phyloP scores from a whole-genome alignment of 2,888 invertebrate species.

The Lampropteryx suffumata region DNA sequence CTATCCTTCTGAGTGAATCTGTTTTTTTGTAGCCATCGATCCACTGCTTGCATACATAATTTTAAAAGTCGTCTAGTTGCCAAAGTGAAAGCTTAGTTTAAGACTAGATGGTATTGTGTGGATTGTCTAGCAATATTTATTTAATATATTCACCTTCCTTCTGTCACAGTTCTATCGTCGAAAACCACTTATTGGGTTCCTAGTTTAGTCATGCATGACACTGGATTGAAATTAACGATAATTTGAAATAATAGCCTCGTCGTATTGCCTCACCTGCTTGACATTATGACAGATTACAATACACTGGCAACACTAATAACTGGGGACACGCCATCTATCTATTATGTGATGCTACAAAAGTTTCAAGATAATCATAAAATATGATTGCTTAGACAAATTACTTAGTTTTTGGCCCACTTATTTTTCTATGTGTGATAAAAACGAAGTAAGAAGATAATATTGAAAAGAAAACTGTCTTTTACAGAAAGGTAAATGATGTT shows the following conservation, averaged over 20 bases:
- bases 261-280: constrained; percentile 62
- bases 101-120: too few relatives aligned
- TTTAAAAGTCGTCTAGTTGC: too few relatives aligned
- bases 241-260: constrained; percentile 64
- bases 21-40: too few relatives aligned
- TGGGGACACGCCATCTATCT: constrained; percentile 73
- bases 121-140: too few relatives aligned
- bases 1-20: too few relatives aligned
- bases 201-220: constrained; percentile 32
- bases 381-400: too few relatives aligned
- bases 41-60: too few relatives aligned
- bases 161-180: too few relatives aligned
- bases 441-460: too few relatives aligned
- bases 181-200: background rate
- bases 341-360: constrained; percentile 53
- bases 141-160: too few relatives aligned
- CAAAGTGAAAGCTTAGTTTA: too few relatives aligned
- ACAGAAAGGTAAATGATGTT: constrained; percentile 18
- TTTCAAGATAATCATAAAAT: too few relatives aligned
- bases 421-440: background rate
- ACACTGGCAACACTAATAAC: constrained; percentile 68
- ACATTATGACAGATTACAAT: constrained; percentile 79
- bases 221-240: constrained; percentile 65
- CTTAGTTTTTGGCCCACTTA: background rate
- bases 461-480: constrained; percentile 15